Percentiles rank a stretch among this genome's conserved stretches.
Conservation (phyloP, 2,113 vertebrate genomes). For the Hippocampus abdominalis region DNA sequence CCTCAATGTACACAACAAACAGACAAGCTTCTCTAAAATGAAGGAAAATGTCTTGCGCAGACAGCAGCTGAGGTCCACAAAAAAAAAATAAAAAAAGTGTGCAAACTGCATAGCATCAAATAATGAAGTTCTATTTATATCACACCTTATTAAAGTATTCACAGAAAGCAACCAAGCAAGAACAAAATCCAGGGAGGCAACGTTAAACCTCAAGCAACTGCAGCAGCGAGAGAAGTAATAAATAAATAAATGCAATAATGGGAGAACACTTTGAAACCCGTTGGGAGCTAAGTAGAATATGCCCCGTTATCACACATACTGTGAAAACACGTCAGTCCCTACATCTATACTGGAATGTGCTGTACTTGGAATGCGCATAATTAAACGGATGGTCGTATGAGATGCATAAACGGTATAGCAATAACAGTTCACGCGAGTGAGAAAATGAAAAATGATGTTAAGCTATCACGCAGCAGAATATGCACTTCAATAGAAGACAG, state of each 20-base stretch:
- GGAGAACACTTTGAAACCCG: neutral
- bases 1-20: slow-evolving; percentile 3
- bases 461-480: too few relatives aligned
- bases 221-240: neutral
- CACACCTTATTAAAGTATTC: neutral
- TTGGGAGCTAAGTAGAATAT: neutral
- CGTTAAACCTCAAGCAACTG: too few relatives aligned
- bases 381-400: too few relatives aligned
- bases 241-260: neutral
- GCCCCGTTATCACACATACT: too few relatives aligned
- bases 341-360: too few relatives aligned
- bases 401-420: too few relatives aligned
- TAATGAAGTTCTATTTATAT: neutral
- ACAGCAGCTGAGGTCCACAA: neutral
- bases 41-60: neutral
- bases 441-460: too few relatives aligned
- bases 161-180: neutral
- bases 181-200: neutral
- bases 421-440: too few relatives aligned
- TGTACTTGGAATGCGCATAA: too few relatives aligned
- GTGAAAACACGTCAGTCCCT: too few relatives aligned
- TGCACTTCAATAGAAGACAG: too few relatives aligned
- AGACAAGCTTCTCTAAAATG: neutral
- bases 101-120: neutral
- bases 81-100: neutral